phyloP scores from a whole-genome alignment of 2,797 vertebrate genomes.

The Calcarius lapponicus region DNA sequence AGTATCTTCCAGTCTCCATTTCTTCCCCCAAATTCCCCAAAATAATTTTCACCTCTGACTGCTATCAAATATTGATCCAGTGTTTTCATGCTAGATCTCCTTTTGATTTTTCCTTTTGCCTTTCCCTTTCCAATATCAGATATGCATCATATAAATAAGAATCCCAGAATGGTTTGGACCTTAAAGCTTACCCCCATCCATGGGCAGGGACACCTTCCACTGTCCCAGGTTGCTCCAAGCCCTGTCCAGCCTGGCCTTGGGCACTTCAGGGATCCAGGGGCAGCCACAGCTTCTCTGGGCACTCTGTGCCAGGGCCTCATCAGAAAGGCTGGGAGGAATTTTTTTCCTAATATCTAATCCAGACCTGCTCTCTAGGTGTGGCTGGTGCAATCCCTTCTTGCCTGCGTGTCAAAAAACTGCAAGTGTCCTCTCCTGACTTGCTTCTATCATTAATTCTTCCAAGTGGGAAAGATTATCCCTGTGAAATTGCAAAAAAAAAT shows the following conservation, averaged over 20 bases:
- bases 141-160: neutral
- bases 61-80: neutral
- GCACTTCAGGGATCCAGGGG: neutral
- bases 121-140: neutral
- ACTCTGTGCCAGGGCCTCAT: neutral
- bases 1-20: neutral
- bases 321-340: neutral
- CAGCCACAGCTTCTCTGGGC: neutral
- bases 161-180: neutral
- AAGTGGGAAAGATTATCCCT: neutral
- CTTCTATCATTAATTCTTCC: neutral
- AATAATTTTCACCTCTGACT: neutral
- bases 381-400: neutral
- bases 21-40: neutral
- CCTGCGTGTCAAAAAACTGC: neutral
- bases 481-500: neutral
- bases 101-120: neutral
- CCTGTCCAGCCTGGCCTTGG: neutral
- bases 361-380: neutral
- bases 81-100: neutral
- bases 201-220: neutral
- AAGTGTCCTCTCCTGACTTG: neutral
- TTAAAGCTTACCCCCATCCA: neutral
- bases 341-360: neutral
- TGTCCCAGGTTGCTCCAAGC: rapidly evolving